A percentile compares a stretch with the other conserved stretches of the same genome.
Evolutionary conservation across 2,113 vertebrate genomes (phyloP).

Genomic region (Microtus oregoni): DNA sequence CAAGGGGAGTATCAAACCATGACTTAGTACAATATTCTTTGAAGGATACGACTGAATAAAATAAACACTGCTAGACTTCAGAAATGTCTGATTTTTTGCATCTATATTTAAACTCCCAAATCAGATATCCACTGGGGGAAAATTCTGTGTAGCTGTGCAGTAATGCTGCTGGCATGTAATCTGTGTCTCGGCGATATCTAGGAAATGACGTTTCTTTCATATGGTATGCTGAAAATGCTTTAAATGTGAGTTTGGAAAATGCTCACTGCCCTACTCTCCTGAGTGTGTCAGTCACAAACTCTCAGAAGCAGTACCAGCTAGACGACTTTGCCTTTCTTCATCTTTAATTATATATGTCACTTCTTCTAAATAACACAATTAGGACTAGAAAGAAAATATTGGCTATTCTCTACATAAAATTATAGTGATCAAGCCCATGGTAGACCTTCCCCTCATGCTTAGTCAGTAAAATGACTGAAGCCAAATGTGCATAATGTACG

Average conservation of each 20-base stretch:
- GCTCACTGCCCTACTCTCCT: not conserved
- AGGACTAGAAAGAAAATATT: conserved; percentile 44
- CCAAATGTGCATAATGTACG: not conserved
- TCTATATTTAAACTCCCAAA: not conserved
- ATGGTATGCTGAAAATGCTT: conserved; percentile 29
- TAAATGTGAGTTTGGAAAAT: conserved; percentile 65
- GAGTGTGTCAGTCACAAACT: not conserved
- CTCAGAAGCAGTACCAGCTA: conserved; percentile 43
- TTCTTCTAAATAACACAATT: conserved; percentile 44
- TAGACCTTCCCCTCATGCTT: not conserved
- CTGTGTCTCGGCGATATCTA: conserved; percentile 12
- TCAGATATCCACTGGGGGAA: not conserved
- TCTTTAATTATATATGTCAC: conserved; percentile 68
- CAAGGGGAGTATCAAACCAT: not conserved
- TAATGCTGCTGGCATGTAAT: not conserved
- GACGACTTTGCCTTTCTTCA: conserved; percentile 52
- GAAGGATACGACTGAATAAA: not conserved
- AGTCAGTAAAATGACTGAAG: conserved; percentile 28
- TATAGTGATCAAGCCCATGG: not conserved
- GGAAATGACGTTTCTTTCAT: conserved; percentile 60
- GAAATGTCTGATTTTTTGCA: conserved; percentile 44
- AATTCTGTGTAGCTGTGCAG: conserved; percentile 1
- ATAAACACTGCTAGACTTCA: not conserved
- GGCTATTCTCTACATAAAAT: not conserved
- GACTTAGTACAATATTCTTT: conserved; percentile 12